A percentile compares a stretch with the other conserved stretches of the same genome.
Conservation (phyloP, 1,140 invertebrate genomes). For the Pseudobourletiella spinata region DNA sequence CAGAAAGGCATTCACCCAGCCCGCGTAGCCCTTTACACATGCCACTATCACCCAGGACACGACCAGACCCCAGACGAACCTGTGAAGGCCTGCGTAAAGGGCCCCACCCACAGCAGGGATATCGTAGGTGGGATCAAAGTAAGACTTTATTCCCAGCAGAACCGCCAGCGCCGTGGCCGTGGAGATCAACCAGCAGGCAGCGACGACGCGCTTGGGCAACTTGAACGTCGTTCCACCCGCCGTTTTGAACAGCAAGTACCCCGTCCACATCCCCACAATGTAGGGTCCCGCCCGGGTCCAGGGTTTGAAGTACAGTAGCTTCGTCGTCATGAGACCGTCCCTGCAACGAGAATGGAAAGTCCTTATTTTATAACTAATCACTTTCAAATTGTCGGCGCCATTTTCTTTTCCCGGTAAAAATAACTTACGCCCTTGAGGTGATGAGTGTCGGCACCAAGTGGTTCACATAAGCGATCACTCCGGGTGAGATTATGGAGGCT, state of each 20-base stretch:
- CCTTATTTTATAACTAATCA: too few relatives aligned
- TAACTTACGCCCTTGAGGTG: background rate
- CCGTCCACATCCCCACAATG: constrained; percentile 24
- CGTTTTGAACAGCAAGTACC: constrained; percentile 15
- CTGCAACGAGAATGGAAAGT: too few relatives aligned
- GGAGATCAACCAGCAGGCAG: constrained; percentile 39
- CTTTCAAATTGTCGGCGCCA: too few relatives aligned
- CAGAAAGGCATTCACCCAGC: constrained; percentile 46
- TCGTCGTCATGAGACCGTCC: too few relatives aligned
- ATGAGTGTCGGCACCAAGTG: constrained; percentile 4
- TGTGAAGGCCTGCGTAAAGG: constrained; percentile 52
- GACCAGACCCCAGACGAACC: constrained; percentile 51
- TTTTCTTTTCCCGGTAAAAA: too few relatives aligned
- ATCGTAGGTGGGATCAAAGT: constrained; percentile 38
- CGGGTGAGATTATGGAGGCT: constrained; percentile 23
- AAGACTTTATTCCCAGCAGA: constrained; percentile 38
- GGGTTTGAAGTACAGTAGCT: constrained; percentile 25
- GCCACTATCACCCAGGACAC: constrained; percentile 60
- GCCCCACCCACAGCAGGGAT: constrained; percentile 45
- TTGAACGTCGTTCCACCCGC: background rate
- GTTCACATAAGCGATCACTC: constrained; percentile 1
- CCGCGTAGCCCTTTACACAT: constrained; percentile 55
- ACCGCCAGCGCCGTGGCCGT: constrained; percentile 33
- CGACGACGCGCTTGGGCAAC: constrained; percentile 4
- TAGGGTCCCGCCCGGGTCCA: constrained; percentile 27